Evolutionary conservation across 2,113 vertebrate species (phyloP).

Genomic region (Nerophis ophidion): DNA sequence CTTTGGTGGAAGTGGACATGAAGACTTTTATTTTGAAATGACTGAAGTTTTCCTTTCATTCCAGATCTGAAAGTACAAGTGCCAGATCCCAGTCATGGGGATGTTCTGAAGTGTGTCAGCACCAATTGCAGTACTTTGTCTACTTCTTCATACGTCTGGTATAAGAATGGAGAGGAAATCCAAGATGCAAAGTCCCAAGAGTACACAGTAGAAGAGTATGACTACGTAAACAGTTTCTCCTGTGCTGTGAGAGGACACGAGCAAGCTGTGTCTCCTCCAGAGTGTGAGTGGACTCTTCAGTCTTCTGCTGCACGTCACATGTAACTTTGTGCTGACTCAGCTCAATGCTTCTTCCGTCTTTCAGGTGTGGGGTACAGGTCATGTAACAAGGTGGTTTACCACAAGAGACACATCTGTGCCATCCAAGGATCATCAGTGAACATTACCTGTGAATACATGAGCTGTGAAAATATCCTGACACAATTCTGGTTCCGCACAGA

Average conservation of each 20-base stretch:
- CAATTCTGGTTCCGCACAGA: neutral
- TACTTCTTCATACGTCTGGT: constrained; percentile 1
- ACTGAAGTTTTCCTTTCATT: neutral
- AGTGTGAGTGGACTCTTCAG: neutral
- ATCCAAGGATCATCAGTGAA: neutral
- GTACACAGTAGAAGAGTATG: neutral
- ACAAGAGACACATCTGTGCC: neutral
- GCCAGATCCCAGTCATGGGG: accelerated
- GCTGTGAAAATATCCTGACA: accelerated
- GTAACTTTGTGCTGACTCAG: no score
- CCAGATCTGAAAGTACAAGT: neutral
- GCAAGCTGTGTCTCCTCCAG: neutral
- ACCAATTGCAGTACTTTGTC: neutral
- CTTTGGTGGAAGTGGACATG: neutral
- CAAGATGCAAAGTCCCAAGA: neutral
- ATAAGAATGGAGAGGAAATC: neutral
- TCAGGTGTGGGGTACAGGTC: neutral
- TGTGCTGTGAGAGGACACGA: neutral
- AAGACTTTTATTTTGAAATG: neutral
- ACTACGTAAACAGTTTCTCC: neutral
- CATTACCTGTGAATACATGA: neutral
- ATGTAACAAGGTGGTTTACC: neutral
- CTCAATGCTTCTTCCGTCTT: neutral
- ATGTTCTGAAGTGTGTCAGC: neutral
- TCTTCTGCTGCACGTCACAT: neutral